Evolutionary conservation across 92 coral and sea anemone genomes (phyloP).

Genomic region (Porites rus): DNA sequence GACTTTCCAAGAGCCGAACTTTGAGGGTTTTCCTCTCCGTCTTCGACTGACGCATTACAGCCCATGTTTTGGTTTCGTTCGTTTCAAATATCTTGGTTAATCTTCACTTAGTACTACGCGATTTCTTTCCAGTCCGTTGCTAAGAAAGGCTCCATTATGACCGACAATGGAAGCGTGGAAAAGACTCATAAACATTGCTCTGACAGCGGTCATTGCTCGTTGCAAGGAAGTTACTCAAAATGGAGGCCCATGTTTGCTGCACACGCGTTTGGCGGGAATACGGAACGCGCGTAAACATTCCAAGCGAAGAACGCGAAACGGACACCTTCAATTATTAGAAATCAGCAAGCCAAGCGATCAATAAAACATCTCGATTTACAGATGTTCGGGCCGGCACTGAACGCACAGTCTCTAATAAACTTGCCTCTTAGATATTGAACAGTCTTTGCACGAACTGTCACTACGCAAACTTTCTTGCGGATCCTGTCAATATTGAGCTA

Average conservation of each 20-base stretch:
- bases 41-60: slow-evolving; percentile 70
- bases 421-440: background rate
- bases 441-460: no score
- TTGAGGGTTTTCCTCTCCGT: slow-evolving; percentile 36
- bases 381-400: background rate
- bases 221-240: slow-evolving; percentile 3
- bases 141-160: slow-evolving; percentile 15
- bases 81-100: background rate
- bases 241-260: background rate
- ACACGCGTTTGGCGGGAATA: slow-evolving; percentile 16
- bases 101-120: background rate
- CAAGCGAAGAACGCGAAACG: slow-evolving; percentile 9
- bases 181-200: background rate
- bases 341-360: background rate
- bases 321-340: background rate
- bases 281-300: slow-evolving; percentile 12
- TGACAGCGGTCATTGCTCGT: slow-evolving; percentile 8
- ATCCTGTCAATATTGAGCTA: no score
- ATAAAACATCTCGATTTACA: background rate
- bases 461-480: background rate
- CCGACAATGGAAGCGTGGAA: slow-evolving; percentile 1
- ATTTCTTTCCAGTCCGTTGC: slow-evolving; percentile 8
- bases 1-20: slow-evolving; percentile 47
- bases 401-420: slow-evolving; percentile 5
- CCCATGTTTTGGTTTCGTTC: slow-evolving; percentile 67